phyloP scores from a whole-genome alignment of 2,888 invertebrate genomes.

The Deilephila elpenor region DNA sequence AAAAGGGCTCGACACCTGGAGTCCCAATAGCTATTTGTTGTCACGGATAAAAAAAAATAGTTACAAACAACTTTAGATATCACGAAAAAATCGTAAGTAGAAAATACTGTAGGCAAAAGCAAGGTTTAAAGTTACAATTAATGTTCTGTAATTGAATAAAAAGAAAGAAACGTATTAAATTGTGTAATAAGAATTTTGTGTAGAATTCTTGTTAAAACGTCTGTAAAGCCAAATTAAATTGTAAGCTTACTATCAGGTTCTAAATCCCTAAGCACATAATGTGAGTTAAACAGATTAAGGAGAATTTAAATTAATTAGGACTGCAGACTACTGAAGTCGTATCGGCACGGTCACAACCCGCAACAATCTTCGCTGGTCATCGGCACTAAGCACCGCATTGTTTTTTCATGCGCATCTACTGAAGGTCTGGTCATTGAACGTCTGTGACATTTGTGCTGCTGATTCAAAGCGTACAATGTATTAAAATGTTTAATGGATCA shows the following conservation, averaged over 20 bases:
- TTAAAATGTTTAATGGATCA: background rate
- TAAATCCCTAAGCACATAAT: background rate
- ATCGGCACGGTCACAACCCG: background rate
- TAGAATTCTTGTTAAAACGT: too few relatives aligned
- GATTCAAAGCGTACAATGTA: background rate
- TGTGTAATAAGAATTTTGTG: too few relatives aligned
- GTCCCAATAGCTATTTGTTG: too few relatives aligned
- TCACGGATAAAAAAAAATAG: too few relatives aligned
- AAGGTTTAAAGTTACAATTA: too few relatives aligned
- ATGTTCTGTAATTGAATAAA: too few relatives aligned
- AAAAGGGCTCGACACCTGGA: background rate
- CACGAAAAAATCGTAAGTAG: too few relatives aligned
- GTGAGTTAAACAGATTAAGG: background rate
- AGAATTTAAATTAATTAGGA: background rate
- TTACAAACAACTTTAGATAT: too few relatives aligned
- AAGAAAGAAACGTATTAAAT: too few relatives aligned
- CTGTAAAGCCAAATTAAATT: too few relatives aligned
- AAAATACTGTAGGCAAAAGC: too few relatives aligned
- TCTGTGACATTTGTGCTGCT: constrained; percentile 3
- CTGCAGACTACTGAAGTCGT: background rate
- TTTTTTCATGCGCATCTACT: background rate
- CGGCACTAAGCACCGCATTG: background rate
- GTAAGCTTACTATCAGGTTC: background rate
- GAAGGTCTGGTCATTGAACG: constrained; percentile 3
- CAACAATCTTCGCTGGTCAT: constrained; percentile 1